Base-by-base conservation (phyloP, 2,888 invertebrate species). In the Pollenia angustigena region DNA sequence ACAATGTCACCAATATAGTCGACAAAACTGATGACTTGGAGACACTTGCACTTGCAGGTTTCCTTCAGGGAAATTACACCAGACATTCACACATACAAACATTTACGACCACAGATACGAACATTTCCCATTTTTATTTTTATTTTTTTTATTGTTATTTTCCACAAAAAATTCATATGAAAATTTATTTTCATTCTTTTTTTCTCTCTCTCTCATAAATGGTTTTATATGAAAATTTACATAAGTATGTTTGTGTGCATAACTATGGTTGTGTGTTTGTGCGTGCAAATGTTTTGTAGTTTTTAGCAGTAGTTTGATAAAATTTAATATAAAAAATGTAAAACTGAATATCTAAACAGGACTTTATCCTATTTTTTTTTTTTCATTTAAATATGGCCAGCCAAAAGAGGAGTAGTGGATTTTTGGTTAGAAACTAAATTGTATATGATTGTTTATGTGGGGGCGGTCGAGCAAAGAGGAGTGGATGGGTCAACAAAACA, bases 311-410 rank as follows among this genome's bases (percentile, higher is more conserved):
- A 18, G 62, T 50, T 40, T 60, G 42, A 75, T 62, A 60, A 76
- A 54, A 54, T 64, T 52, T 52, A 54, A 76, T 75, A 75, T 11
- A 6, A 32, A 52, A 76, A 76, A 64, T 54, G 64, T 76, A 23
- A 42, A 18, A 56, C 16, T n/a, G 56, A 16, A 69, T 42, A 44
- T n/a, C 40, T 16, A 48, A 64, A 75, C 42, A 14, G 23, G 18
- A 64, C 18, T 62, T 60, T 64, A 52, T 76, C 14, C 44, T n/a
- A n/a, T n/a, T n/a, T 23, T 52, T 62, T 60, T 48, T n/a, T 48
- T 16, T 23, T 4, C 40, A 52, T 64, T 64, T 76, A 44, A 23
- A 11, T 64, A 64, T 62, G 14, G 32, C 32, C 32, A 6, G 32
- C 32, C n/a, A 14, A 62, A 76, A 18, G 16, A 14, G 23, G n/a